Evolutionary conservation across 2,888 invertebrate genomes (phyloP), one percentile per base, ranked within the genome.

Genomic region (Desoria tigrina): DNA sequence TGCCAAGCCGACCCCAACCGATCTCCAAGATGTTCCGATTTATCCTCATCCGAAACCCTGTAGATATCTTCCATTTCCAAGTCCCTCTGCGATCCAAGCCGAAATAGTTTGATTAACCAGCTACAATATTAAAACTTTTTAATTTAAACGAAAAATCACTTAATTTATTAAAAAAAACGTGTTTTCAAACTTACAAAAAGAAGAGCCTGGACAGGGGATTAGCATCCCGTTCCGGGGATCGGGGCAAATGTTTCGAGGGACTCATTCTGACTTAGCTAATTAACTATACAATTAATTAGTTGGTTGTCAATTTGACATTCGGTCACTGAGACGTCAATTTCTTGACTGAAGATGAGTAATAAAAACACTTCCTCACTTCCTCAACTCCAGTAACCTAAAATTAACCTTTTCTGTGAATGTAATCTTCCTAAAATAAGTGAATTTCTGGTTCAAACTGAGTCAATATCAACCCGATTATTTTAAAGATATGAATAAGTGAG

Each of bases 51-150:
- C 58, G 88, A 82, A 0, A 91, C 86, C 75, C 87, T 86, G 77
- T 88, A 88, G 51, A 94, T 82, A 80, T 94, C 93, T 21, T 84
- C 82, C 54, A 87, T 83, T 73, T 88, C 89, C 54, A 93, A 79
- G 54, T 87, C 86, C 76, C 89, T 86, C 64, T 83, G 84, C 76
- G 86, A 87, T 0, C 92, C 93, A 78, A 86, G 86, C 75, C 85
- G 86, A 80, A 92, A 92, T 77, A 90, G 81, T 6, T 86, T 87
- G 77, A 89, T 81, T 62, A 90, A 88, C 87, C 91, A 93, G 80
- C 89, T 89, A 78, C 86, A 42, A 55, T 54, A 55, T 32, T 45
- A 45, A 42, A 39, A 26, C 28, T 32, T 59, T 39, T 32, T 24
- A 62, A 28, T 37, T 24, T 26, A 58, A 53, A 39, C n/a, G 21